Evolutionary conservation across 2,797 vertebrate species (phyloP), one percentile per base, ranked within the genome.

Genomic region (Kryptopterus vitreolus): DNA sequence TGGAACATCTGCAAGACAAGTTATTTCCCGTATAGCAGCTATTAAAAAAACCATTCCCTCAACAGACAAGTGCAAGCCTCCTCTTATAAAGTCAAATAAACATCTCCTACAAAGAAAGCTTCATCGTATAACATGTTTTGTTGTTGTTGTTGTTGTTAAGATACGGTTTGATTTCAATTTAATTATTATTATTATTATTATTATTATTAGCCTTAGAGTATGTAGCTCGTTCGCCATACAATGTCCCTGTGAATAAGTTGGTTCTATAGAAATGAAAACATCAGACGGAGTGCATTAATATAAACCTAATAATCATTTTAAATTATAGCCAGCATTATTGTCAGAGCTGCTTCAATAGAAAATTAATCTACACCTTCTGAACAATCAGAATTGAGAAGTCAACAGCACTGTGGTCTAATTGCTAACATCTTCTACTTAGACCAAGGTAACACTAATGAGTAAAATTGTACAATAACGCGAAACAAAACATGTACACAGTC

Each of bases 401-500:
- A 72, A 72, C 33, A 52, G 78, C 78, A 72, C 58, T 73, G 48
- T 75, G 72, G 72, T 75, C 72, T 75, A 75, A 46, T 29, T 59
- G 72, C 72, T 75, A 75, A 75, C 72, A 73, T 73, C 74, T 63
- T 46, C 59, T 63, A 80, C 50, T 31, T 74, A 52, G 62, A 65
- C 22, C 71, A 66, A 26, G 50, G n/a, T 63, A 73, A 74, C 31
- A 73, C 58, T 73, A 79, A 73, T 73, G 33, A 33, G 38, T 22
- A 38, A 55, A 29, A 38, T 24, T 75, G 29, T 63, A 83, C 82
- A 73, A 79, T 74, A 77, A 65, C 69, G 75, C 74, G 68, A 73
- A 35, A 58, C 72, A 55, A 68, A 81, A 85, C 75, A 81, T 46
- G 58, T 72, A 81, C 69, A 80, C 82, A 79, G 73, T 73, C 71